phyloP scores from a whole-genome alignment of 2,888 invertebrate genomes.

The Mamestra brassicae region DNA sequence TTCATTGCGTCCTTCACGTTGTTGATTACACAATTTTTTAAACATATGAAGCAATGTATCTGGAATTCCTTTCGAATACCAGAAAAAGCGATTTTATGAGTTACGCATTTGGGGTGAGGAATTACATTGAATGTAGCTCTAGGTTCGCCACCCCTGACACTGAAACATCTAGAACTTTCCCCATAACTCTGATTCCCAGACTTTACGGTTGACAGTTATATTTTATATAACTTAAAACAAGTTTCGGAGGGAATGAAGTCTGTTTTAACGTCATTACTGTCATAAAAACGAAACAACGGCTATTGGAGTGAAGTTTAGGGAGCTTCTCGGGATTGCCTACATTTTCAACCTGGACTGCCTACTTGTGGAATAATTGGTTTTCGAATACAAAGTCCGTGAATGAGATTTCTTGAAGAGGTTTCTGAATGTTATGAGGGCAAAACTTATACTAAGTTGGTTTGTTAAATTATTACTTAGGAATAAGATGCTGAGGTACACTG shows the following conservation, averaged over 20 bases:
- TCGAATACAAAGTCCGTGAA: conserved; percentile 20
- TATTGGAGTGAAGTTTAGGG: conserved; percentile 15
- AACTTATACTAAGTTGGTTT: not conserved
- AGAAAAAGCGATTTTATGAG: too few relatives aligned
- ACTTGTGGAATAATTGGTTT: conserved; percentile 29
- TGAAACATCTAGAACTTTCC: conserved; percentile 43
- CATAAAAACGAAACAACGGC: conserved; percentile 48
- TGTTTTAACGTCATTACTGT: conserved; percentile 54
- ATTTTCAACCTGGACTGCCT: conserved; percentile 19
- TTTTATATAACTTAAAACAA: conserved; percentile 60
- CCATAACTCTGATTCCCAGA: conserved; percentile 36
- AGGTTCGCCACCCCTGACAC: not conserved
- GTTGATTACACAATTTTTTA: too few relatives aligned
- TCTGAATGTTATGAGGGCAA: not conserved
- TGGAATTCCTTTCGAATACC: too few relatives aligned
- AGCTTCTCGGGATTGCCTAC: conserved; percentile 23
- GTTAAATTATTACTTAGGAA: too few relatives aligned
- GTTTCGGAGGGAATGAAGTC: conserved; percentile 31
- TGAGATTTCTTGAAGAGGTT: not conserved
- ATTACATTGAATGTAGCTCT: not conserved
- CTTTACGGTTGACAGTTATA: conserved; percentile 44
- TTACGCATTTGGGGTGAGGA: too few relatives aligned
- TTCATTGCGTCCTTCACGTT: too few relatives aligned
- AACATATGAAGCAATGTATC: too few relatives aligned
- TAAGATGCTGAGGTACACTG: too few relatives aligned